Base-by-base conservation (phyloP, 2,113 vertebrate genomes). In the Pimephales promelas region DNA sequence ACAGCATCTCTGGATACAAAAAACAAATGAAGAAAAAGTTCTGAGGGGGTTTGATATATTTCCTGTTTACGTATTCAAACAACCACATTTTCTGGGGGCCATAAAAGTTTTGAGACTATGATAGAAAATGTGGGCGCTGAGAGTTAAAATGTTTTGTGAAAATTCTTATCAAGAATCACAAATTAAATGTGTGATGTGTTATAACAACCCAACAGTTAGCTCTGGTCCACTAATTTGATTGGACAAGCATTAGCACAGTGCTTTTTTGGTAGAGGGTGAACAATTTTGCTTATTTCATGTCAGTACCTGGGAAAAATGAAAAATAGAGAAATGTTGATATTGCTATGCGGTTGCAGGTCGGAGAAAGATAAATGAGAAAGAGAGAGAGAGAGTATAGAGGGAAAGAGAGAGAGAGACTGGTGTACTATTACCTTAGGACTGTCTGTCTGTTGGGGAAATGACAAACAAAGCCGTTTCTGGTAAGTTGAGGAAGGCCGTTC, bases 401-500 rank as follows among this genome's bases (percentile, higher is more conserved):
- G 34, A 62, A 9, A 49, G 81, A 62, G 13, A 49, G 81, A 79
- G 66, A 64, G 34, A 62, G 9, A 81, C 66, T 72, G 52, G 49
- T 14, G 31, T 66, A 70, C 54, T 84, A 64, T 77, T 45, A 66
- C 40, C 52, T 68, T 68, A 81, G 45, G 59, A 84, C 52, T 70
- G 45, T 49, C 74, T 43, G 79, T 79, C 79, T 84, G 81, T 56
- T 78, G 72, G 56, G 54, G 56, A 82, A 84, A 84, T 66, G 49
- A 76, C 62, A 34, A 77, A 9, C n/a, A 20, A 47, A 64, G 79
- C 82, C 22, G 9, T 68, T 79, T 47, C 61, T 80, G 52, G 82
- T 52, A 79, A 84, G 82, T 73, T 81, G 86, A 84, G 82, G 80
- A 86, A 84, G 49, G 79, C 79, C 81, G 57, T 81, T 84, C 82